Percentiles rank a stretch among this genome's conserved stretches.
Evolutionary conservation across 1,140 invertebrate species (phyloP).

Genomic region (Holcopasites calliopsidis): DNA sequence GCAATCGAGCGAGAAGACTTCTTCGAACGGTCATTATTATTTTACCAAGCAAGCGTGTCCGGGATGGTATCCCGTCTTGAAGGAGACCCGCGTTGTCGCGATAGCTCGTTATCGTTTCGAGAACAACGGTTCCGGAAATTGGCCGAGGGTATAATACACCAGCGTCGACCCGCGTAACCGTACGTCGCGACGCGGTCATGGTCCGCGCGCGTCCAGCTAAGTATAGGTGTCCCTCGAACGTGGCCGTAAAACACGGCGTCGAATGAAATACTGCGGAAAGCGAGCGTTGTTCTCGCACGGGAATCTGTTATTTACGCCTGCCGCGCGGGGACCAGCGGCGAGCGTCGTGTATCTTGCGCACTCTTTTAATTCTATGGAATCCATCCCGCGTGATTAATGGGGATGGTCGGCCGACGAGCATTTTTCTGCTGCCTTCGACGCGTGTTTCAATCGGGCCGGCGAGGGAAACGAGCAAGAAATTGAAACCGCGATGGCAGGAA

Average conservation of each 20-base stretch:
- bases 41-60: too few relatives aligned
- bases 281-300: slow-evolving; percentile 13
- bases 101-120: slow-evolving; percentile 64
- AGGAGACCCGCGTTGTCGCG: slow-evolving; percentile 12
- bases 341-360: slow-evolving; percentile 2
- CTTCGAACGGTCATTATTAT: too few relatives aligned
- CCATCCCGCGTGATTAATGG: slow-evolving; percentile 39
- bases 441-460: neutral
- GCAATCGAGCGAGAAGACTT: too few relatives aligned
- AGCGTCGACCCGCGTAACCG: slow-evolving; percentile 3
- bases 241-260: slow-evolving; percentile 19
- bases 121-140: slow-evolving; percentile 67
- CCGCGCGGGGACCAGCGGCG: slow-evolving; percentile 13
- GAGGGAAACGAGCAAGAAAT: neutral
- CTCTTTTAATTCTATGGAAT: slow-evolving; percentile 13
- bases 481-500: neutral
- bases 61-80: slow-evolving; percentile 40
- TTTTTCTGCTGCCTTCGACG: slow-evolving; percentile 1
- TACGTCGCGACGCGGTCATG: neutral
- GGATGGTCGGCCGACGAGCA: neutral
- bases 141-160: slow-evolving; percentile 36
- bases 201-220: neutral
- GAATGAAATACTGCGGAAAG: slow-evolving; percentile 56
- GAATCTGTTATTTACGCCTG: slow-evolving; percentile 42
- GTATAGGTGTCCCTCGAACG: slow-evolving; percentile 37